A percentile compares a stretch with the other conserved stretches of the same genome.
Conservation (phyloP, 2,113 vertebrate species). For the Arizona elegans region DNA sequence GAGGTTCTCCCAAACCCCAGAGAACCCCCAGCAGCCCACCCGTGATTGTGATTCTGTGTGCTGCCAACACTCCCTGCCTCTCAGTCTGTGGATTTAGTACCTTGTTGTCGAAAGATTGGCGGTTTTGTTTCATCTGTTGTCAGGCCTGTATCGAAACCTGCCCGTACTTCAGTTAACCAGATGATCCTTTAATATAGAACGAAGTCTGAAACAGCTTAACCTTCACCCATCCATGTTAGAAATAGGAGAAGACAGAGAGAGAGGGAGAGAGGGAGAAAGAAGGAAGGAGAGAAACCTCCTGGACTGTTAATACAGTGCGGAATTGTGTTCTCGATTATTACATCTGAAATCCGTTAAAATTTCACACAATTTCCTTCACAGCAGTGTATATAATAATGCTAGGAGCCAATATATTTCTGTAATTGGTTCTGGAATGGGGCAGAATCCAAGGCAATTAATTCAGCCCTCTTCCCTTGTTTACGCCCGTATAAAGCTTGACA, state of each 20-base stretch:
- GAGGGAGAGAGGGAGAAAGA: constrained; percentile 44
- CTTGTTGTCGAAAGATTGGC: too few relatives aligned
- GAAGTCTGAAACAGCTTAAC: constrained; percentile 74
- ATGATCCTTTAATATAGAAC: constrained; percentile 76
- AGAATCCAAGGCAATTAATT: constrained; percentile 99
- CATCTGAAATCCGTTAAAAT: constrained; percentile 89
- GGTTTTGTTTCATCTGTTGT: constrained; percentile 44
- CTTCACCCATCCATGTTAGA: constrained; percentile 56
- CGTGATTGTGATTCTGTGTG: too few relatives aligned
- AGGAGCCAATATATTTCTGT: constrained; percentile 97
- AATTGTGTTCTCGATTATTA: constrained; percentile 80
- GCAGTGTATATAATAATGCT: constrained; percentile 92
- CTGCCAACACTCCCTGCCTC: too few relatives aligned
- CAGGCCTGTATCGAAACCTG: constrained; percentile 63
- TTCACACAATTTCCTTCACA: constrained; percentile 99
- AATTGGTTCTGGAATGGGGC: constrained; percentile 98
- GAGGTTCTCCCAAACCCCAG: too few relatives aligned
- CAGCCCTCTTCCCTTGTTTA: constrained; percentile 95
- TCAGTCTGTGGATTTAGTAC: too few relatives aligned
- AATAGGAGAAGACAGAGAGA: neutral
- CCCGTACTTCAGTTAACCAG: constrained; percentile 70
- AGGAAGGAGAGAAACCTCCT: constrained; percentile 20
- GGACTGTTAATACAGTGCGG: constrained; percentile 64
- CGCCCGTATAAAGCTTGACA: constrained; percentile 88
- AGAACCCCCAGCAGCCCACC: too few relatives aligned